A percentile compares a stretch with the other conserved stretches of the same genome.
Evolutionary conservation across 64 coral and sea anemone genomes (phyloP).

Genomic region (Actinia equina): DNA sequence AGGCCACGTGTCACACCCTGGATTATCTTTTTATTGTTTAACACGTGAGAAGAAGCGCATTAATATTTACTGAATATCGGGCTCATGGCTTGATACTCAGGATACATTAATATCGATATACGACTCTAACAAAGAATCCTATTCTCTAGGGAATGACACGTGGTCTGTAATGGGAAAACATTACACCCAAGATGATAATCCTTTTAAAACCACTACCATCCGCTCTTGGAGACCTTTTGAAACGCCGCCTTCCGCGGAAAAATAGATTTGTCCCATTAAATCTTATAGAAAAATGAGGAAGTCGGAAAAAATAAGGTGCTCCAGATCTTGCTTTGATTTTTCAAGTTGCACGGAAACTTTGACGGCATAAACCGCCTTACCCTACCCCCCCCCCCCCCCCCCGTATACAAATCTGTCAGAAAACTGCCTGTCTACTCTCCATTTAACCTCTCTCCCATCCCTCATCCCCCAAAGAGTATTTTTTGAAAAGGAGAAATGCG

Average conservation of each 20-base stretch:
- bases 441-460: too few relatives aligned
- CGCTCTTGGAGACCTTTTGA: neutral
- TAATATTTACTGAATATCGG: neutral
- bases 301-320: neutral
- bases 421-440: too few relatives aligned
- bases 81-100: too few relatives aligned
- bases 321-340: conserved; percentile 2
- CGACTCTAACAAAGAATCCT: neutral
- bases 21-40: too few relatives aligned
- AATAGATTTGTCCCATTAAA: neutral
- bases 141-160: neutral
- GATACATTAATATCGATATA: too few relatives aligned
- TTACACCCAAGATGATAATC: neutral
- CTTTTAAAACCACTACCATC: neutral
- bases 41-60: too few relatives aligned
- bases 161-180: too few relatives aligned
- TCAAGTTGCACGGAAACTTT: neutral
- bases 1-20: too few relatives aligned
- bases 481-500: too few relatives aligned
- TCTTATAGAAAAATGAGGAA: neutral
- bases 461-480: too few relatives aligned
- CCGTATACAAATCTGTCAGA: too few relatives aligned
- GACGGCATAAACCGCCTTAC: neutral
- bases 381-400: too few relatives aligned
- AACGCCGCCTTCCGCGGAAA: neutral